Conservation (phyloP, 2,797 vertebrate species). For the Acanthurus leucopareius region DNA sequence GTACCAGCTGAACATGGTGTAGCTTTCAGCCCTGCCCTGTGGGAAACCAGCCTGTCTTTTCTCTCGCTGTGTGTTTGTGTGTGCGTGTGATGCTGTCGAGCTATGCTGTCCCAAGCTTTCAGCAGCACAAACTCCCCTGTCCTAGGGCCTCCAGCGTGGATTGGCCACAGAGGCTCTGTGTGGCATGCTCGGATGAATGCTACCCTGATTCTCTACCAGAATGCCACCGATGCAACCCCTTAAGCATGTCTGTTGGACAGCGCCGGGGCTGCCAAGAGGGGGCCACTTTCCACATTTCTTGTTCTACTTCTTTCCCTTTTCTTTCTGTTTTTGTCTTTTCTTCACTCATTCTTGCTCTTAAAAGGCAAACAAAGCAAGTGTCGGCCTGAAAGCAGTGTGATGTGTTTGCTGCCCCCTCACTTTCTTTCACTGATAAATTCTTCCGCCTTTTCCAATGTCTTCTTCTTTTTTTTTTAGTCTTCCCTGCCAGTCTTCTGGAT, state of each 20-base stretch:
- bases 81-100: conserved; percentile 71
- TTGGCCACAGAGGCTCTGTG: conserved; percentile 78
- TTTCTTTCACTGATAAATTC: conserved; percentile 24
- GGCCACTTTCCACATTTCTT: conserved; percentile 66
- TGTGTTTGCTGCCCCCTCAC: conserved; percentile 22
- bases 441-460: conserved; percentile 1
- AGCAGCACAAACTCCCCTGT: conserved; percentile 75
- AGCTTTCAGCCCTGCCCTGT: conserved; percentile 86
- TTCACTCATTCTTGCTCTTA: conserved; percentile 40
- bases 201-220: conserved; percentile 71
- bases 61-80: conserved; percentile 69
- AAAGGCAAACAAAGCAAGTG: conserved; percentile 61
- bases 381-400: conserved; percentile 47
- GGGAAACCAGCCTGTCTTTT: conserved; percentile 83
- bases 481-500: conserved; percentile 5
- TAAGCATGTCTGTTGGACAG: conserved; percentile 69
- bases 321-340: conserved; percentile 37
- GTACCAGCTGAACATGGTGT: conserved; percentile 86
- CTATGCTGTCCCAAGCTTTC: conserved; percentile 80
- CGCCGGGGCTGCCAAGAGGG: conserved; percentile 61
- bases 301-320: conserved; percentile 60
- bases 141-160: conserved; percentile 80
- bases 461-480: conserved; percentile 12
- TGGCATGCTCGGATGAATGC: conserved; percentile 80
- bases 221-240: conserved; percentile 76